A percentile compares a stretch with the other conserved stretches of the same genome.
Conservation (phyloP, 2,888 invertebrate genomes). For the Drosophila subsilvestris region DNA sequence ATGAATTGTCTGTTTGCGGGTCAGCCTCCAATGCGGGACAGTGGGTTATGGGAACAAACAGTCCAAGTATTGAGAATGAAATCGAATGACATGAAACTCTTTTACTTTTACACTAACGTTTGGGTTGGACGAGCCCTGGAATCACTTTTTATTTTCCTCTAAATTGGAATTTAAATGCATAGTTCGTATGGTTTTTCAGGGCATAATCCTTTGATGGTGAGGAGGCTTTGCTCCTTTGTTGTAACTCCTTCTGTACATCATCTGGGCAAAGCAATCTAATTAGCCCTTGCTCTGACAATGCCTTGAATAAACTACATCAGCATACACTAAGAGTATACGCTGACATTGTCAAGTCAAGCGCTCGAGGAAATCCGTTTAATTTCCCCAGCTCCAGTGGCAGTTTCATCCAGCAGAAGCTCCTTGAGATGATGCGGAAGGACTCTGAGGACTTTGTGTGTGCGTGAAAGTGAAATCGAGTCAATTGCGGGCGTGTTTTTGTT, state of each 20-base stretch:
- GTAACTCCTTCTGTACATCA: constrained; percentile 10
- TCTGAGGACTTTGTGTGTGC: constrained; percentile 48
- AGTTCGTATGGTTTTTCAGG: neutral
- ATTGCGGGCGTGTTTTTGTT: constrained; percentile 71
- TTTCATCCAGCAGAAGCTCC: constrained; percentile 6
- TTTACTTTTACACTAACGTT: too few species aligned
- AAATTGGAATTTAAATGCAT: neutral
- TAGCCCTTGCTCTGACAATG: constrained; percentile 28
- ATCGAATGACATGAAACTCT: neutral
- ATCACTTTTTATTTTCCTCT: neutral
- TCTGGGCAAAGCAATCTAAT: constrained; percentile 20
- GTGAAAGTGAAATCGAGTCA: constrained; percentile 68
- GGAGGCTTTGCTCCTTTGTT: too few species aligned
- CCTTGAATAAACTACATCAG: constrained; percentile 23
- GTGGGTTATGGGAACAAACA: constrained; percentile 25
- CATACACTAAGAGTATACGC: neutral
- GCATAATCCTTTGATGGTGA: too few species aligned
- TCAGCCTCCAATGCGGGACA: constrained; percentile 20
- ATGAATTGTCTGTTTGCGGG: constrained; percentile 29
- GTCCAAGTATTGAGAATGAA: neutral
- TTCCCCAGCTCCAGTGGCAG: constrained; percentile 48
- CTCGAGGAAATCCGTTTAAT: constrained; percentile 70
- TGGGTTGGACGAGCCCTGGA: too few species aligned
- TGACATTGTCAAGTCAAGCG: constrained; percentile 34
- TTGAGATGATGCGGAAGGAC: constrained; percentile 5